Evolutionary conservation across 2,888 invertebrate species (phyloP), one percentile per base, ranked within the genome.

Genomic region (Cyaniris semiargus): DNA sequence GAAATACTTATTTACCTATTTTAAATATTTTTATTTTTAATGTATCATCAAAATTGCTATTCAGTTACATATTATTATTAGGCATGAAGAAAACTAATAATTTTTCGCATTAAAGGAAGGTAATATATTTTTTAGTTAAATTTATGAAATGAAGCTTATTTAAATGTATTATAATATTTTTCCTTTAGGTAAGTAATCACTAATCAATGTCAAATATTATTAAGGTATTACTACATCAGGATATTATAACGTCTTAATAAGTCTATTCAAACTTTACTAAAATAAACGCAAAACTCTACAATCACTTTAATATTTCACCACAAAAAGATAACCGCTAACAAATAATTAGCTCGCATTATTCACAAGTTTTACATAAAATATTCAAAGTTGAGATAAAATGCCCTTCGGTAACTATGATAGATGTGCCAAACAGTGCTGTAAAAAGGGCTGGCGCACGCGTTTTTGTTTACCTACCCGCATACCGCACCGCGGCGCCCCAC

Each of bases 391-490:
- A 74, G 74, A 74, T 74, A 74, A 74, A 74, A 74, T 53, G 53
- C 34, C 60, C 58, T 76, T 60, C 76, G 60, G 60, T 76, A 76
- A 75, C 77, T 77, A 77, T 70, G 77, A 75, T 75, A 66, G 66
- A 77, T 75, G 75, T 74, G 78, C 72, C 60, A 72, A 79, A 83
- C 82, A 83, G 81, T 81, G 81, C 80, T 84, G 83, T 85, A 86
- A 87, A 66, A 86, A 87, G 84, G 83, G 85, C 83, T 79, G 82
- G 81, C 78, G 81, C 80, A 80, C 80, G 80, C 80, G 83, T 84
- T 84, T 85, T 85, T 90, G 89, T 90, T 90, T 88, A 86, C 81
- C 81, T 78, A 81, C 90, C 90, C 90, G 89, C 88, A 90, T 89
- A 84, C 82, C 84, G 83, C 81, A 27, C 81, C 81, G 82, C 86